Conservation (phyloP, 2,888 invertebrate species). For the Rhingia rostrata region DNA sequence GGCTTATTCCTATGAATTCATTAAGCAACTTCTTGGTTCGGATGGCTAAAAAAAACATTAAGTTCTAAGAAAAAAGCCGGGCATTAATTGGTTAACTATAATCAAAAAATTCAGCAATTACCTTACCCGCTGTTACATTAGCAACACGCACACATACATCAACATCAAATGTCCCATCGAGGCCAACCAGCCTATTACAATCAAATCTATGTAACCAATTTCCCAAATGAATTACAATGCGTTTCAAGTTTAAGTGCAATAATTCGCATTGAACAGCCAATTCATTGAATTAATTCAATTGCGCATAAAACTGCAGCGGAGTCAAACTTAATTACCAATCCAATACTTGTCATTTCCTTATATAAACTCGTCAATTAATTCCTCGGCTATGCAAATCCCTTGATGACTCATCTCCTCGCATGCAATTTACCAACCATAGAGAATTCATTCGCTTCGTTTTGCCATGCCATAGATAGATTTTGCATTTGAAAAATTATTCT, state of each 20-base stretch:
- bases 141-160: too few species aligned
- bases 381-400: conserved; percentile 20
- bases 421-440: conserved; percentile 30
- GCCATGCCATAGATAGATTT: not conserved
- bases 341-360: conserved; percentile 37
- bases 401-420: conserved; percentile 44
- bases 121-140: too few species aligned
- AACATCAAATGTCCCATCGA: not conserved
- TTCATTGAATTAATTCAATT: conserved; percentile 19
- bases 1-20: too few species aligned
- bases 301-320: not conserved
- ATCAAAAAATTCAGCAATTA: too few species aligned
- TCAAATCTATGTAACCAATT: conserved; percentile 3
- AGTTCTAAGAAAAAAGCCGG: too few species aligned
- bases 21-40: too few species aligned
- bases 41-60: too few species aligned
- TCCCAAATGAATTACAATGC: not conserved
- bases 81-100: too few species aligned
- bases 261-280: not conserved
- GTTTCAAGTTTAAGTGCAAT: conserved; percentile 8
- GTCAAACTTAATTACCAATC: conserved; percentile 21
- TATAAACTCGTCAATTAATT: conserved; percentile 14
- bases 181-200: not conserved
- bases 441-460: conserved; percentile 1
- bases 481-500: conserved; percentile 54